Conservation (phyloP, 2,888 invertebrate species). For the Acanthosepion pharaonis region DNA sequence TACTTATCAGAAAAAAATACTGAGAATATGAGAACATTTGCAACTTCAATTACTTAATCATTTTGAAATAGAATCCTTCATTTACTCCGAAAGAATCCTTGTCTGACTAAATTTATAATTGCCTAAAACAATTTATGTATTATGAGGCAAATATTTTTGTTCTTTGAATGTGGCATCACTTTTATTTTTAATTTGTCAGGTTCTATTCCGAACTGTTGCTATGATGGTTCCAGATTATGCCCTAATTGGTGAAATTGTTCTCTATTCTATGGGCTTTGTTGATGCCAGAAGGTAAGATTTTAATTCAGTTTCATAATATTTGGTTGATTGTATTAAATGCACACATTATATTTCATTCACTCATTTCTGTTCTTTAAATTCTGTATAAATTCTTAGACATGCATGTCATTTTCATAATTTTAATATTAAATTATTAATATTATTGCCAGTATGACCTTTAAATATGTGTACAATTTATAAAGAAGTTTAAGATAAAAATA, state of each 20-base stretch:
- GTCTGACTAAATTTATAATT: neutral
- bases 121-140: neutral
- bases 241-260: conserved; percentile 75
- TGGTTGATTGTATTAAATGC: too few species aligned
- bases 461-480: conserved; percentile 51
- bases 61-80: too few species aligned
- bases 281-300: conserved; percentile 76
- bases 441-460: neutral
- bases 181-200: conserved; percentile 73
- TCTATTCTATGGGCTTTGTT: conserved; percentile 76
- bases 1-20: too few species aligned
- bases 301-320: too few species aligned
- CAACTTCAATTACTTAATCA: too few species aligned
- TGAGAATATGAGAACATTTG: too few species aligned
- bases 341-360: neutral
- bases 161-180: neutral
- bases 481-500: conserved; percentile 53
- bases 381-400: neutral
- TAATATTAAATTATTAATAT: conserved; percentile 52
- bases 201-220: conserved; percentile 75
- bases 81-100: too few species aligned
- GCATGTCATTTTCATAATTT: neutral
- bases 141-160: neutral
- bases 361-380: neutral
- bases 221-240: conserved; percentile 76